Evolutionary conservation across 2,113 vertebrate species (phyloP), one percentile per base, ranked within the genome.

Genomic region (Isurus oxyrinchus): DNA sequence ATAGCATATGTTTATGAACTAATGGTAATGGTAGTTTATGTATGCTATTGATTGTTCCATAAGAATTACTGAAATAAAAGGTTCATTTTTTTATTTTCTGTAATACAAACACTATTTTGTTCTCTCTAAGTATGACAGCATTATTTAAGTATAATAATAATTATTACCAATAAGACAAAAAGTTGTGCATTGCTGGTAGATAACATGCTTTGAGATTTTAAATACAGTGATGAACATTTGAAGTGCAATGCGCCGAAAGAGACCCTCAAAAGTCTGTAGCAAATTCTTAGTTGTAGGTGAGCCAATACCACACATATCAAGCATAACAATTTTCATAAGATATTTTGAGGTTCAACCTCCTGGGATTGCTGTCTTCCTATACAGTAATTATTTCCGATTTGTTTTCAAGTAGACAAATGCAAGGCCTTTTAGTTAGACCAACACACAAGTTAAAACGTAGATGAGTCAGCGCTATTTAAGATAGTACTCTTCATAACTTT

Each of bases 1-100:
- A 97, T 98, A 99, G 98, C 98, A 98, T 99, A 98, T 99, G 99
- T 98, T 98, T 98, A 99, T 99, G 98, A 99, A 98, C 99, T 99
- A 99, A 99, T 99, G 99, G 98, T 98, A 98, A 99, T 99, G 99
- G 98, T 98, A 98, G 98, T 98, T 99, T 98, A 98, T 98, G 98
- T 98, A 98, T 98, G 98, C 97, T 98, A 97, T 98, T 98, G 97
- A 97, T 96, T 97, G 97, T 97, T 94, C 61, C 55, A 90, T 96
- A 97, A 97, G 67, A 72, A 76, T 95, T 95, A 95, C 94, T 95
- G 66, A 95, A 95, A 95, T 95, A 95, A 95, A 96, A 61, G 59
- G 21, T 96, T 86, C n/a, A 66, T 16, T 96, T 96, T 97, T 97
- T 97, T 98, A 97, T 97, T 97, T 98, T 98, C 98, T 96, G 96